These are phyloP conservation scores for Megalonaias nervosa DNA, from an alignment of 1,140 invertebrate species.

Conservation along the genomic window DNA sequence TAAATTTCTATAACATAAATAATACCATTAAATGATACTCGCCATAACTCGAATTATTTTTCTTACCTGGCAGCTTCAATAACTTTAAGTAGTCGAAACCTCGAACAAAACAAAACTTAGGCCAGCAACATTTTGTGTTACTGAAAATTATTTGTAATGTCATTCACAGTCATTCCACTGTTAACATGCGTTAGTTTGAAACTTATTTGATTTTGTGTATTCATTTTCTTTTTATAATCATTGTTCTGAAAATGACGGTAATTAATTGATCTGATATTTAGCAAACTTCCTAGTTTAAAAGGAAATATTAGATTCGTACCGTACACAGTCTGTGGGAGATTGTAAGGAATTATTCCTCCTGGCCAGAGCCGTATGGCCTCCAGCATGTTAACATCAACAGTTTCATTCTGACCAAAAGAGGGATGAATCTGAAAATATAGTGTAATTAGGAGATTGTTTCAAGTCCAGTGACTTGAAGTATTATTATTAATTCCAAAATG, in stretches of 20 bases:
- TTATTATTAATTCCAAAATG: no score
- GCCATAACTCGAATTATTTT: no score
- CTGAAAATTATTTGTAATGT: not conserved
- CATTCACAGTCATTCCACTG: not conserved
- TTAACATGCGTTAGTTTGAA: not conserved
- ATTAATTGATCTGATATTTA: not conserved
- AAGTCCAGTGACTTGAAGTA: no score
- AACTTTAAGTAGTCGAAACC: no score
- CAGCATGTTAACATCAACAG: not conserved
- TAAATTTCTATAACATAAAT: no score
- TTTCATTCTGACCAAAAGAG: not conserved
- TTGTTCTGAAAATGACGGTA: not conserved
- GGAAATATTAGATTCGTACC: conserved; percentile 1
- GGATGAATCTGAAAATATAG: no score
- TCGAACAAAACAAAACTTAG: no score
- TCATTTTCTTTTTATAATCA: not conserved
- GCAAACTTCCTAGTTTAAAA: not conserved
- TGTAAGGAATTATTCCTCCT: conserved; percentile 17
- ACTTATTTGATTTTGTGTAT: not conserved
- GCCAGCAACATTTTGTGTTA: no score
- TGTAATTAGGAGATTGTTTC: no score
- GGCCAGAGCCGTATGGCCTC: conserved; percentile 14
- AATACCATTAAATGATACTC: no score
- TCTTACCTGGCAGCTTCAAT: no score
- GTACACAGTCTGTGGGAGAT: conserved; percentile 11